Conservation (phyloP, 2,888 invertebrate genomes). For the Torymus aiolomorphi region DNA sequence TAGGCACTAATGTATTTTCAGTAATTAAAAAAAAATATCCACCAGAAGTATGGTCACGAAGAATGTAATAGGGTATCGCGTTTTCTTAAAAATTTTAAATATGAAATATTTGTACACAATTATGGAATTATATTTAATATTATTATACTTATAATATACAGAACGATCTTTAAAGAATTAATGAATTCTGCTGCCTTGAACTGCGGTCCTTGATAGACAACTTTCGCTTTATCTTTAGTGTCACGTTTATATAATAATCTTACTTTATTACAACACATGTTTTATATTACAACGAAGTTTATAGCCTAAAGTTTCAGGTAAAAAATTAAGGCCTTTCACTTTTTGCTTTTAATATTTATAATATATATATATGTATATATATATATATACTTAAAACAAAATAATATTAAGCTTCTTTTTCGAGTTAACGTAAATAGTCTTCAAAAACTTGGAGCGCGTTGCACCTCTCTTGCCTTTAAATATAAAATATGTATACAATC, state of each 20-base stretch:
- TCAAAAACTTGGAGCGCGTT: conserved; percentile 39
- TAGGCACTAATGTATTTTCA: conserved; percentile 48
- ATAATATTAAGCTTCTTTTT: conserved; percentile 34
- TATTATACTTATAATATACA: conserved; percentile 62
- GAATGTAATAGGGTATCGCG: conserved; percentile 19
- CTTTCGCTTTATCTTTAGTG: conserved; percentile 37
- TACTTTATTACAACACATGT: conserved; percentile 48
- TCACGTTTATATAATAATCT: conserved; percentile 44
- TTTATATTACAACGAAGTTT: conserved; percentile 49
- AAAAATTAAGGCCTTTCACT: conserved; percentile 64
- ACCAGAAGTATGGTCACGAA: conserved; percentile 37
- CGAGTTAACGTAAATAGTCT: conserved; percentile 40
- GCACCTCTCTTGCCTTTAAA: conserved; percentile 39
- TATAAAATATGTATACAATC: conserved; percentile 54
- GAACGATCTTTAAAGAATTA: conserved; percentile 45
- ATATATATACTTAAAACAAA: conserved; percentile 49
- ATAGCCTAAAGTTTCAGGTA: conserved; percentile 64
- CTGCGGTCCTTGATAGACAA: conserved; percentile 20
- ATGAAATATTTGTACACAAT: conserved; percentile 63
- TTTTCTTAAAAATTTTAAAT: conserved; percentile 50
- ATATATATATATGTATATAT: conserved; percentile 48
- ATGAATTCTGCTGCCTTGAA: conserved; percentile 39
- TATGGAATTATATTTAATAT: conserved; percentile 64
- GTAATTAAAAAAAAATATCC: conserved; percentile 50
- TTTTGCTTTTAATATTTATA: conserved; percentile 53